These are phyloP conservation scores for Cyanistes caeruleus DNA, from an alignment of 2,113 vertebrate genomes.

Conservation along the genomic window DNA sequence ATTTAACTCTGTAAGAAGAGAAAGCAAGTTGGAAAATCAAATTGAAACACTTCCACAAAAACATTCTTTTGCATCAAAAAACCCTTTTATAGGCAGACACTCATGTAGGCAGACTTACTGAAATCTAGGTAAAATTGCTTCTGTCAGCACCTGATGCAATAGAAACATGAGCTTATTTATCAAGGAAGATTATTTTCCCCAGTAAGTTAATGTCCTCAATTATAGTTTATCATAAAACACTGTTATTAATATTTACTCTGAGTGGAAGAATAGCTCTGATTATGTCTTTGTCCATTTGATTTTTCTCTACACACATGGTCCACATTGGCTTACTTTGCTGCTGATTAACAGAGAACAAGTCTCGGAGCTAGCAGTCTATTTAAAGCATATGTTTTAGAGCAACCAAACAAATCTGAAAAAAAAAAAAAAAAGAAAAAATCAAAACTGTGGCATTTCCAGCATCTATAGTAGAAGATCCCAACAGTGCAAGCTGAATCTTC, in stretches of 20 bases:
- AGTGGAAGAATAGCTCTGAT: constrained; percentile 31
- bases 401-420: not conserved
- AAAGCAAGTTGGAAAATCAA: not conserved
- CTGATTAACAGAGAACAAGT: not conserved
- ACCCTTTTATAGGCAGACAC: not conserved
- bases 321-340: not conserved
- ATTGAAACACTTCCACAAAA: not conserved
- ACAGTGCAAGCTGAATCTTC: not conserved
- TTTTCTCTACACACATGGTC: not conserved
- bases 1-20: not conserved
- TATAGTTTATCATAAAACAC: constrained; percentile 26
- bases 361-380: not conserved
- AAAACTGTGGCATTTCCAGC: not conserved
- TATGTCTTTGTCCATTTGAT: constrained; percentile 8
- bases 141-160: not conserved
- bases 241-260: constrained; percentile 35
- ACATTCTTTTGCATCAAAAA: not conserved
- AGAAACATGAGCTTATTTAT: not conserved
- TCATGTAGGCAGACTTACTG: not conserved
- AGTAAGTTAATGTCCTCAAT: constrained; percentile 15
- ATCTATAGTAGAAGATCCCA: not conserved
- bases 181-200: not conserved
- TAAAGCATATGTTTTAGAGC: not conserved
- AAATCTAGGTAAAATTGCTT: not conserved
- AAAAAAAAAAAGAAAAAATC: not conserved